These are phyloP conservation scores for Hymenochirus boettgeri DNA, from an alignment of 2,113 vertebrate genomes.

Conservation along the genomic window DNA sequence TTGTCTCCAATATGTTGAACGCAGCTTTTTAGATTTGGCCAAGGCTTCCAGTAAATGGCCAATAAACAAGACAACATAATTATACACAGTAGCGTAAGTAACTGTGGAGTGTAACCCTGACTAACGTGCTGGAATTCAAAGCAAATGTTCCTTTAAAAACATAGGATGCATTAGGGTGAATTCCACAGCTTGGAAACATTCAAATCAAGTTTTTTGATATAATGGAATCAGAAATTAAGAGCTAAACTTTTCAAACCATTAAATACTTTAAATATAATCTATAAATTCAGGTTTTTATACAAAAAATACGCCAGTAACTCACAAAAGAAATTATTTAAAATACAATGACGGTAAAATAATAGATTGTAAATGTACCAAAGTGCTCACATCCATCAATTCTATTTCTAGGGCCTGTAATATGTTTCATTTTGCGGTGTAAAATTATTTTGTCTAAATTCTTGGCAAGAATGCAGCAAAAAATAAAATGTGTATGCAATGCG, in stretches of 20 bases:
- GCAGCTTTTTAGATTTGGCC: too few species aligned
- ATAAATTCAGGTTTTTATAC: conserved; percentile 17
- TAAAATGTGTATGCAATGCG: too few species aligned
- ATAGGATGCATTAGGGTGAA: neutral
- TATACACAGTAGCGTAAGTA: conserved; percentile 15
- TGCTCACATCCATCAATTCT: conserved; percentile 45
- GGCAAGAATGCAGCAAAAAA: too few species aligned
- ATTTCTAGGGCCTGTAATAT: conserved; percentile 46
- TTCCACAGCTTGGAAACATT: conserved; percentile 2
- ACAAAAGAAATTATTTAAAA: conserved; percentile 44
- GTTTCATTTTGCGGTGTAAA: conserved; percentile 46
- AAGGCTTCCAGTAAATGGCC: conserved; percentile 14
- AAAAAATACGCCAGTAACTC: neutral
- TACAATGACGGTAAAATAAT: conserved; percentile 45
- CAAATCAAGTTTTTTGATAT: conserved; percentile 11
- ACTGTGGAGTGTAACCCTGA: conserved; percentile 23
- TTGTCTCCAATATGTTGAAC: too few species aligned
- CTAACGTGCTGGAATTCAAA: neutral
- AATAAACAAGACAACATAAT: conserved; percentile 25
- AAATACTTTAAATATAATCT: conserved; percentile 8
- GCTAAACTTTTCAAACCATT: conserved; percentile 12
- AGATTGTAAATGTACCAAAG: conserved; percentile 48
- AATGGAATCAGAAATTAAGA: conserved; percentile 19
- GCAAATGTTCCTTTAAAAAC: conserved; percentile 26
- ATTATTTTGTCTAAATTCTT: too few species aligned